Conservation (phyloP, 2,113 vertebrate species). For the Epinephelus cyanopodus region DNA sequence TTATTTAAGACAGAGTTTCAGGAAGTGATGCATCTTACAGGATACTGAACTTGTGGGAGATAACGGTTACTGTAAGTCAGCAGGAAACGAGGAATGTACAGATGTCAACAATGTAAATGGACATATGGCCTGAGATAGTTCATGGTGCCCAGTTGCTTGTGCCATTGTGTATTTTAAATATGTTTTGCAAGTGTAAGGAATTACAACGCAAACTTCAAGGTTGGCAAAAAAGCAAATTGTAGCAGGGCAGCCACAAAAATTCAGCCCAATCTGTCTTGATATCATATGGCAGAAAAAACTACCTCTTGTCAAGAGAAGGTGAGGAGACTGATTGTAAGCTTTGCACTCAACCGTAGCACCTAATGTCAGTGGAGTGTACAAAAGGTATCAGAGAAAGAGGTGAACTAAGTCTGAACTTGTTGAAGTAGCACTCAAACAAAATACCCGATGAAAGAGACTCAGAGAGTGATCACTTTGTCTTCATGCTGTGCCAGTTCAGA, state of each 20-base stretch:
- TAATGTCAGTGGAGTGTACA: slow-evolving; percentile 29
- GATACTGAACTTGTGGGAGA: slow-evolving; percentile 45
- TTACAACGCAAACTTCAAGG: neutral
- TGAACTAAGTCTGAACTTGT: slow-evolving; percentile 61
- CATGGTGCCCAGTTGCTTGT: neutral
- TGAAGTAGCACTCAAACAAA: slow-evolving; percentile 12
- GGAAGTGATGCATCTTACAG: slow-evolving; percentile 42
- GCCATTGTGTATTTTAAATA: neutral
- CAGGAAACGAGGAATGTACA: slow-evolving; percentile 1
- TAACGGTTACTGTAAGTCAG: slow-evolving; percentile 23
- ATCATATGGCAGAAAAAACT: neutral
- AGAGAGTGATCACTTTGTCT: slow-evolving; percentile 24
- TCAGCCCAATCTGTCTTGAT: neutral
- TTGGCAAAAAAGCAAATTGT: neutral
- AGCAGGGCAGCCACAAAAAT: neutral
- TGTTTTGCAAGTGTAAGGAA: neutral
- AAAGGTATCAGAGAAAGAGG: slow-evolving; percentile 30
- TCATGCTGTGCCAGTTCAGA: slow-evolving; percentile 42
- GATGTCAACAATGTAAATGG: neutral
- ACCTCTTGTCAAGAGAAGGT: neutral
- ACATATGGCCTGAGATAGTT: neutral
- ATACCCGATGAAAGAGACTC: slow-evolving; percentile 1
- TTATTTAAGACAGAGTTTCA: slow-evolving; percentile 23
- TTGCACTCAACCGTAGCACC: slow-evolving; percentile 9
- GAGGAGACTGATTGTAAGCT: slow-evolving; percentile 18